A percentile compares a stretch with the other conserved stretches of the same genome.
Evolutionary conservation across 2,113 vertebrate genomes (phyloP).

Genomic region (Oxyruncus cristatus): DNA sequence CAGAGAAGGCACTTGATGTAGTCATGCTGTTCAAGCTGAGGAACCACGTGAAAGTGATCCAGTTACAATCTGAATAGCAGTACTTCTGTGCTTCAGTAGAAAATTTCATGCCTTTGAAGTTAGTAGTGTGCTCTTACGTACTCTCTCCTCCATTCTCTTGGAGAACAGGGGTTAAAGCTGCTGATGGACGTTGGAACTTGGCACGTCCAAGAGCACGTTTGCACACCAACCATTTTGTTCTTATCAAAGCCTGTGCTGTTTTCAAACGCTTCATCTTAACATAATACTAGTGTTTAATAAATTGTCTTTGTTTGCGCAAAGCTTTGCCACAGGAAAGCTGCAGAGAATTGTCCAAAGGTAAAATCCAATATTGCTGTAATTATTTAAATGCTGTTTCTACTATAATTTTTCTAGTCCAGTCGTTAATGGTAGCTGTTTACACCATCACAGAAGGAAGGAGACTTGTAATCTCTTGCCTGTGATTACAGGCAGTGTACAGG

Average conservation of each 20-base stretch:
- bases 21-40: background rate
- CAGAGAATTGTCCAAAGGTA: slow-evolving; percentile 85
- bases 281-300: slow-evolving; percentile 73
- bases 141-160: background rate
- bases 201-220: background rate
- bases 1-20: background rate
- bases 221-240: slow-evolving; percentile 5
- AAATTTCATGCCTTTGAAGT: background rate
- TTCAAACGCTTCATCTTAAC: slow-evolving; percentile 35
- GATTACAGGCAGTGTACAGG: background rate
- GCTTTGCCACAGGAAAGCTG: slow-evolving; percentile 83
- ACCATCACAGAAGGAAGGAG: background rate
- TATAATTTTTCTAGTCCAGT: slow-evolving; percentile 3
- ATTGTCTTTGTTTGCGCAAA: slow-evolving; percentile 82
- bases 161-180: background rate
- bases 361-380: slow-evolving; percentile 68
- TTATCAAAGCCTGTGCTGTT: slow-evolving; percentile 45
- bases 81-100: background rate
- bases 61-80: background rate
- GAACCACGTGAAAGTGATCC: background rate
- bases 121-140: background rate
- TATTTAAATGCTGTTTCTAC: slow-evolving; percentile 40
- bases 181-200: background rate
- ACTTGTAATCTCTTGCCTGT: background rate
- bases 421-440: background rate